These are phyloP conservation scores for Psilopsiagon aymara DNA, from an alignment of 2,113 vertebrate species.

Conservation along the genomic window DNA sequence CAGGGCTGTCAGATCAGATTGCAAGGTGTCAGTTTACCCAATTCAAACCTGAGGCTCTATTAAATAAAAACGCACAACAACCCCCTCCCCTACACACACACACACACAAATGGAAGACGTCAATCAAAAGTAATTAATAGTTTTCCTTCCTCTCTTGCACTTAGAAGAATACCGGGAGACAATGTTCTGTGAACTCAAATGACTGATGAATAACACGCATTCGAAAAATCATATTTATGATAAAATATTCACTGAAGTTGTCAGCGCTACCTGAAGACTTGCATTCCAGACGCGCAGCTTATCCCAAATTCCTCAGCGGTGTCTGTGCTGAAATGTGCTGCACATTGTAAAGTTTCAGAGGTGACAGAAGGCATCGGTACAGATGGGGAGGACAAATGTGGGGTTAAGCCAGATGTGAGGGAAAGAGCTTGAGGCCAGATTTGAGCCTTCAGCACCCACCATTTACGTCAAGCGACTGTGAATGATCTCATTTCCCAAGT, in stretches of 20 bases:
- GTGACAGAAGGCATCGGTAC: slow-evolving; percentile 24
- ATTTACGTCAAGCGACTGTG: slow-evolving; percentile 48
- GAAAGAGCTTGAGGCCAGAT: slow-evolving; percentile 49
- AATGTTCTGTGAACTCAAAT: slow-evolving; percentile 9
- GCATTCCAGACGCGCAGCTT: not conserved
- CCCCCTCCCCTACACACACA: not conserved
- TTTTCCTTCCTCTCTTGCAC: not conserved
- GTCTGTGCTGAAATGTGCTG: slow-evolving; percentile 24
- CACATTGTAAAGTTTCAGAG: not conserved
- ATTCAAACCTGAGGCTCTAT: slow-evolving; percentile 52
- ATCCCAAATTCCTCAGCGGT: not conserved
- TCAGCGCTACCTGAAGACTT: slow-evolving; percentile 35
- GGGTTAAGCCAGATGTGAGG: slow-evolving; percentile 60
- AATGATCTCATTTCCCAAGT: slow-evolving; percentile 62
- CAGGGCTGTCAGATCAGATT: slow-evolving; percentile 24
- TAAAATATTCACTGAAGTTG: not conserved
- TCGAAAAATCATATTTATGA: not conserved
- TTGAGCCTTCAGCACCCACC: slow-evolving; percentile 43
- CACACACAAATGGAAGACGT: slow-evolving; percentile 42
- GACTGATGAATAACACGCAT: slow-evolving; percentile 5
- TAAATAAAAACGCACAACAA: slow-evolving; percentile 40
- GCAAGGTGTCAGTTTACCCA: slow-evolving; percentile 50
- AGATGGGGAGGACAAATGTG: slow-evolving; percentile 56
- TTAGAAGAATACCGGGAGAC: slow-evolving; percentile 20
- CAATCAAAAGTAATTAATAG: slow-evolving; percentile 60